Conservation (phyloP, 2,888 invertebrate genomes). For the Harpagoxenus sublaevis region DNA sequence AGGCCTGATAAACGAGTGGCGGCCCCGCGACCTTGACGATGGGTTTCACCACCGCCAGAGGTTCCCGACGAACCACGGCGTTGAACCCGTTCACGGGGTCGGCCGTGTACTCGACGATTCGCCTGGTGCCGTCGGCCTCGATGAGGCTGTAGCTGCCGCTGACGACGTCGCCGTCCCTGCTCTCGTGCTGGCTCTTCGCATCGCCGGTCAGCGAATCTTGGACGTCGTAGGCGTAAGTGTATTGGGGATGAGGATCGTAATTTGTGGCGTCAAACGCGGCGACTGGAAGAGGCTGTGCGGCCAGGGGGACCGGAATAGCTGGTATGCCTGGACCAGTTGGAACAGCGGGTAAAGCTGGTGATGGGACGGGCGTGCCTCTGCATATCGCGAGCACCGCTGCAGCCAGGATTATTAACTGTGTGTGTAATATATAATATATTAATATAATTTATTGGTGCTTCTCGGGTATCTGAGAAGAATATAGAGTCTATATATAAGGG, state of each 20-base stretch:
- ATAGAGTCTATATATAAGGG: background rate
- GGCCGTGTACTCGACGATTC: conserved; percentile 82
- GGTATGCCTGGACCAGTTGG: conserved; percentile 54
- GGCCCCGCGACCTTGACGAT: conserved; percentile 55
- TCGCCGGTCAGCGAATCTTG: conserved; percentile 82
- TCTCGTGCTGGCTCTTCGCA: conserved; percentile 82
- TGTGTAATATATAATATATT: conserved; percentile 10
- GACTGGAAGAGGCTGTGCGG: conserved; percentile 63
- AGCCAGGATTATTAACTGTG: conserved; percentile 65
- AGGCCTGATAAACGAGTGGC: conserved; percentile 67
- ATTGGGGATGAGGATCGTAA: conserved; percentile 83
- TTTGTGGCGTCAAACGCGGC: conserved; percentile 71
- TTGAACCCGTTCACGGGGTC: conserved; percentile 84
- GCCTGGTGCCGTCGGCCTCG: conserved; percentile 82
- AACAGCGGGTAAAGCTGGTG: conserved; percentile 24
- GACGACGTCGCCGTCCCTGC: conserved; percentile 81
- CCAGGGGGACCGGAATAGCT: conserved; percentile 21
- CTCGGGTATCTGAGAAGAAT: background rate
- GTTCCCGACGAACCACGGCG: conserved; percentile 82
- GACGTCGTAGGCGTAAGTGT: conserved; percentile 82
- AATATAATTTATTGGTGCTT: background rate
- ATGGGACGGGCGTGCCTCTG: conserved; percentile 43
- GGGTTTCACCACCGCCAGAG: conserved; percentile 77
- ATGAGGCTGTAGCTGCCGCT: conserved; percentile 83
- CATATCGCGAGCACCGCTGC: conserved; percentile 50